Base-by-base conservation (phyloP, 1,140 invertebrate species). In the Asbolus verrucosus region DNA sequence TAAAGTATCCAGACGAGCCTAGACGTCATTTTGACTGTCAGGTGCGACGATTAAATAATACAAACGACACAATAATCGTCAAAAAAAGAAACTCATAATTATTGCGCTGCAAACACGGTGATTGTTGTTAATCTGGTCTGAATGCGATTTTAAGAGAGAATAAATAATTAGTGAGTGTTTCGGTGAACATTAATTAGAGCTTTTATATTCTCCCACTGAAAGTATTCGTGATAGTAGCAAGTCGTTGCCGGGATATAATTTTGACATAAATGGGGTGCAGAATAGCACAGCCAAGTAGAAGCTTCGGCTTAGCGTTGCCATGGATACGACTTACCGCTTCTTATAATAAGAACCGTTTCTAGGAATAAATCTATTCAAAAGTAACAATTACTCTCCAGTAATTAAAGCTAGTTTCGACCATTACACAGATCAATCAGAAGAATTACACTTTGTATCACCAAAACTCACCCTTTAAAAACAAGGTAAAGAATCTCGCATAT, bases 261-360 rank as follows among this genome's bases (percentile, higher is more conserved):
- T 69, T 63, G 59, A 69, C 60, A 63, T 69, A 69, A 68, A 69
- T 69, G 39, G 67, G 67, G 61, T 69, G 67, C 59, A 69, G 67
- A 63, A 54, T 43, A 39, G 67, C 61, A 39, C 31, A 61, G 36
- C 19, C 27, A 50, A 68, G 50, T 61, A 70, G 27, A 54, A 63
- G 61, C 38, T 38, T 16, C 38, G 62, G 19, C 43, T 70, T 65
- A 69, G 38, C 59, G 62, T 70, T 65, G 43, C 69, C 69, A 70
- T 70, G 39, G 69, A 41, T 8, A 70, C 69, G 61, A 65, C 62
- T 70, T 65, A 60, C 60, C 43, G 63, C 39, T 66, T 63, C 60
- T 50, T 69, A 63, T 39, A 31, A 60, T 41, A 21, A 67, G 43
- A 54, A 41, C 36, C 31, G 46, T 39, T 46, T 46, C 63, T 66